Evolutionary conservation across 2,113 vertebrate species (phyloP).

Genomic region (Seriola quinqueradiata): DNA sequence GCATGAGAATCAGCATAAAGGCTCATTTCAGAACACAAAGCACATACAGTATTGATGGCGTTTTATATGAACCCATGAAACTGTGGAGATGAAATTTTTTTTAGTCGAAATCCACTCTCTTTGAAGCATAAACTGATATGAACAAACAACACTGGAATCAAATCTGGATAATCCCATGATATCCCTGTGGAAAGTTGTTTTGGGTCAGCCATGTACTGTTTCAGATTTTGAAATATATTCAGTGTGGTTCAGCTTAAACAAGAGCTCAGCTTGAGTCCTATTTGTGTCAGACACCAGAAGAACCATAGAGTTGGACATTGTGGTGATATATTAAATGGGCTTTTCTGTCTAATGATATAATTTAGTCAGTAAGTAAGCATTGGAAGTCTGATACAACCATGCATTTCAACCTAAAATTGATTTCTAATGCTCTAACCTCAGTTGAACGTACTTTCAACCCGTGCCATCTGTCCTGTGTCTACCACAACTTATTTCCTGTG

Average conservation of each 20-base stretch:
- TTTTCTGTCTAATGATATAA: background rate
- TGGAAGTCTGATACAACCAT: background rate
- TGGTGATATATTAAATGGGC: background rate
- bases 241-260: conserved; percentile 29
- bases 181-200: conserved; percentile 46
- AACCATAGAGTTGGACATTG: background rate
- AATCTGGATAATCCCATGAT: conserved; percentile 50
- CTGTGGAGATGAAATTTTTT: background rate
- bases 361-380: no score
- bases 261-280: background rate
- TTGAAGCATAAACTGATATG: conserved; percentile 17
- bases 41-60: background rate
- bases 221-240: conserved; percentile 30
- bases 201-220: conserved; percentile 18
- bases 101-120: background rate
- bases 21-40: background rate
- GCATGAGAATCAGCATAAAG: background rate
- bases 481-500: no score
- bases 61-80: background rate
- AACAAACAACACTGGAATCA: background rate
- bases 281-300: background rate
- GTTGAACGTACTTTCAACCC: no score
- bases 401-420: background rate
- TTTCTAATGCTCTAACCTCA: background rate
- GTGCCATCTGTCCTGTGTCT: no score